A percentile compares a stretch with the other conserved stretches of the same genome.
phyloP scores from a whole-genome alignment of 2,797 vertebrate genomes.

The Pitangus sulphuratus region DNA sequence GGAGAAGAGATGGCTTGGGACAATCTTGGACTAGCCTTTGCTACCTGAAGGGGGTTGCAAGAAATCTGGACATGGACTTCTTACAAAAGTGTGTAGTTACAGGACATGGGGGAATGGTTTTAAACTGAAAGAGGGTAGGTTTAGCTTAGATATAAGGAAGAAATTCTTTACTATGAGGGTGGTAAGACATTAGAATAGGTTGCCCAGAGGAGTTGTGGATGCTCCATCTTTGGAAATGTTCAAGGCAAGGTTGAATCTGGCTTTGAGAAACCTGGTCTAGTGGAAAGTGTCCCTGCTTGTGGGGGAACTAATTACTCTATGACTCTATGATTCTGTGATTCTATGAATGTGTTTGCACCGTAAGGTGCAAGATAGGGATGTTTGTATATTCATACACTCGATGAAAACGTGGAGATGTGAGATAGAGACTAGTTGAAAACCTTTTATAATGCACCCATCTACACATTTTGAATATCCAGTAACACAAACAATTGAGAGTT shows the following conservation, averaged over 20 bases:
- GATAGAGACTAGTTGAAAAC: not conserved
- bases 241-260: not conserved
- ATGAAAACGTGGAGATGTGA: not conserved
- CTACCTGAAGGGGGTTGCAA: not conserved
- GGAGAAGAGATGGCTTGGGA: not conserved
- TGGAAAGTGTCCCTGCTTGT: not conserved
- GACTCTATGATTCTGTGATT: not conserved
- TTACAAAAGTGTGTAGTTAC: not conserved
- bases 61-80: not conserved
- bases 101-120: not conserved
- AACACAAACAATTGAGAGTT: not conserved
- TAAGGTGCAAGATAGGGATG: not conserved
- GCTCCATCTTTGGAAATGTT: not conserved
- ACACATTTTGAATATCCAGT: not conserved
- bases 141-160: not conserved
- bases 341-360: too few relatives aligned
- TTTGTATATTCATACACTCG: not conserved
- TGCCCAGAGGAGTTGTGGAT: not conserved
- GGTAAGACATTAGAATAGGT: too few relatives aligned
- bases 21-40: not conserved
- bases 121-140: not conserved
- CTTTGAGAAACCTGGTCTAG: not conserved
- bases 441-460: not conserved
- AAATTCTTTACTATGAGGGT: not conserved
- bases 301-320: fast-evolving